Conservation (phyloP, 2,888 invertebrate genomes). For the Galerucella pusilla region DNA sequence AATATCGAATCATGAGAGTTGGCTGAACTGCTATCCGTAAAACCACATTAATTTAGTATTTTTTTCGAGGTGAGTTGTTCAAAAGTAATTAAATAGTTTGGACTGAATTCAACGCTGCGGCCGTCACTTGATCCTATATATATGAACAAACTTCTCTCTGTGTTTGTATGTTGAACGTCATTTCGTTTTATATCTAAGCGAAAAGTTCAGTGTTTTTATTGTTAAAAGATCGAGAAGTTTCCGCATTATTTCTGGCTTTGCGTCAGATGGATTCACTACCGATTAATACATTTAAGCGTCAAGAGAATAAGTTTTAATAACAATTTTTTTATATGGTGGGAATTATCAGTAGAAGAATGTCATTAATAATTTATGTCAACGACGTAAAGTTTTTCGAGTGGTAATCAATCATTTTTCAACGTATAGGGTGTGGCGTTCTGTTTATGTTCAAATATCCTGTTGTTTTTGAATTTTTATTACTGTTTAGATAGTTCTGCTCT, state of each 20-base stretch:
- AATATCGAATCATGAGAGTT: not conserved
- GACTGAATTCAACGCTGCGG: constrained; percentile 37
- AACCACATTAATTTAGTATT: constrained; percentile 7
- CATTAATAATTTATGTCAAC: no score
- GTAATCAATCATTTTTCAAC: no score
- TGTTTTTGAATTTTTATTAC: no score
- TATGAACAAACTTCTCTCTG: constrained; percentile 40
- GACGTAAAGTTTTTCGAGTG: no score
- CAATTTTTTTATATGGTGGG: no score
- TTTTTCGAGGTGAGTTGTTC: constrained; percentile 9
- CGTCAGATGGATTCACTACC: not conserved
- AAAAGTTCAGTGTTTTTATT: not conserved
- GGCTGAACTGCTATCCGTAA: not conserved
- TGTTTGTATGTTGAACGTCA: not conserved
- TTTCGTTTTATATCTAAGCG: not conserved
- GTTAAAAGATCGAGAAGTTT: constrained; percentile 1
- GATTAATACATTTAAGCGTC: no score
- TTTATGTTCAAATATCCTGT: no score
- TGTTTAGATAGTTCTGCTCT: no score
- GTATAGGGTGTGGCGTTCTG: no score
- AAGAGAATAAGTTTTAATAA: no score
- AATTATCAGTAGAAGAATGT: no score
- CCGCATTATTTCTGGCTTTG: not conserved
- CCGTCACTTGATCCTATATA: constrained; percentile 37
- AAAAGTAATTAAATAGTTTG: constrained; percentile 30